phyloP scores from a whole-genome alignment of 2,797 vertebrate genomes.

The Premnoplex brunnescens region DNA sequence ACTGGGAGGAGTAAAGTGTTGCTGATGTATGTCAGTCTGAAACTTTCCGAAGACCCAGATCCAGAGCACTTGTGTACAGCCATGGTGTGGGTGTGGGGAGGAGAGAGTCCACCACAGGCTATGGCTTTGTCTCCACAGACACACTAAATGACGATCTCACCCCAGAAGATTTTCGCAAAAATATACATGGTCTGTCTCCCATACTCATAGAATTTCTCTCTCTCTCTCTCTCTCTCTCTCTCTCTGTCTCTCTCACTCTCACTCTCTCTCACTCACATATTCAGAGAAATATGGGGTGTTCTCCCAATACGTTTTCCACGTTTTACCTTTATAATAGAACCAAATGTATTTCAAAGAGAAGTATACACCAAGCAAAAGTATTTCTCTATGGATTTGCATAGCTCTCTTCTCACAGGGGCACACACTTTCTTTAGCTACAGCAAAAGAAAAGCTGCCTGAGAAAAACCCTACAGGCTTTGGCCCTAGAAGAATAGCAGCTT shows the following conservation, averaged over 20 bases:
- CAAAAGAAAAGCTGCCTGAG: neutral
- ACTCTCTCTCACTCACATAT: neutral
- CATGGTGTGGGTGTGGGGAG: neutral
- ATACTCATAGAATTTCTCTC: neutral
- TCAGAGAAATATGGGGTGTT: neutral
- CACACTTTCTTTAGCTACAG: neutral
- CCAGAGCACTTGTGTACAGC: neutral
- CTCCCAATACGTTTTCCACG: neutral
- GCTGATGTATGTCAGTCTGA: neutral
- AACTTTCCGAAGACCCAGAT: neutral
- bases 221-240: neutral
- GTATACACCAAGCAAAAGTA: neutral
- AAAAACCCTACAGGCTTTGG: neutral
- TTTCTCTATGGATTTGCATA: neutral
- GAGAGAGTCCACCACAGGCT: neutral
- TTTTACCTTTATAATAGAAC: neutral
- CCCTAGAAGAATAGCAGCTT: neutral
- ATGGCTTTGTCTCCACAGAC: neutral
- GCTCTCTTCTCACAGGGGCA: neutral
- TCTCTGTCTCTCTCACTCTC: neutral
- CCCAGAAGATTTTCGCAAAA: neutral
- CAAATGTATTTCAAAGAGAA: neutral
- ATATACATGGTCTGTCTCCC: neutral
- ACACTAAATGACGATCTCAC: neutral
- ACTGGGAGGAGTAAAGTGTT: neutral